Evolutionary conservation across 2,888 invertebrate genomes (phyloP).

Genomic region (Caenorhabditis sp.): DNA sequence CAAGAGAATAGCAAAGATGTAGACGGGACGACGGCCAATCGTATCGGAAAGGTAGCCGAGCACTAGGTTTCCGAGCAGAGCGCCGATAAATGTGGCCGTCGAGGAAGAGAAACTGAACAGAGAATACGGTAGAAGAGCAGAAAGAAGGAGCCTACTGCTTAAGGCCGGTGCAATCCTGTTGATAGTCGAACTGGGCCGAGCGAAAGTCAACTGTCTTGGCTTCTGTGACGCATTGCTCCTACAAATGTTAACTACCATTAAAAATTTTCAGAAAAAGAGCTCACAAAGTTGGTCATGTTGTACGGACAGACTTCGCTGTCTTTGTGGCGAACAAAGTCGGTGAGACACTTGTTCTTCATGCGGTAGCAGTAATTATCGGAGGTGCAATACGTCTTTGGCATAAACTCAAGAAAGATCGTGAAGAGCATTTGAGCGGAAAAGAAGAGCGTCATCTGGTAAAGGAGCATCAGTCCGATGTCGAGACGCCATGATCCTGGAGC

Average conservation of each 20-base stretch:
- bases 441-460: conserved; percentile 53
- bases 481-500: conserved; percentile 51
- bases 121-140: background rate
- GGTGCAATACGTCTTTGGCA: conserved; percentile 51
- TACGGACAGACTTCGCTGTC: conserved; percentile 24
- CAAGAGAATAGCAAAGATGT: conserved; percentile 28
- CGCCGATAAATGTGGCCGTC: conserved; percentile 38
- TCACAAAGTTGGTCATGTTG: too few relatives aligned
- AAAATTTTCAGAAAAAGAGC: too few relatives aligned
- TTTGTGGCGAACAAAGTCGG: conserved; percentile 20
- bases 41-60: conserved; percentile 44
- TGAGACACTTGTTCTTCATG: conserved; percentile 36
- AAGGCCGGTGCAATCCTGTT: conserved; percentile 45
- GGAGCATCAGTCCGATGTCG: conserved; percentile 36
- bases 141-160: conserved; percentile 7
- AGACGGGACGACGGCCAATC: conserved; percentile 46
- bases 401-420: conserved; percentile 50
- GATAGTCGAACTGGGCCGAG: conserved; percentile 53
- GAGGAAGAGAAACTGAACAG: conserved; percentile 48
- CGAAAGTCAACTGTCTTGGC: conserved; percentile 33
- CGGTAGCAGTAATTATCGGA: conserved; percentile 38
- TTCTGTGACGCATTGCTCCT: conserved; percentile 40
- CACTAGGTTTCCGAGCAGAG: conserved; percentile 38
- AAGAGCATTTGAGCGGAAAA: conserved; percentile 53
- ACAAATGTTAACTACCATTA: too few relatives aligned